A percentile compares a stretch with the other conserved stretches of the same genome.
phyloP scores from a whole-genome alignment of 2,797 vertebrate species.

The Loris lydekkerianus region DNA sequence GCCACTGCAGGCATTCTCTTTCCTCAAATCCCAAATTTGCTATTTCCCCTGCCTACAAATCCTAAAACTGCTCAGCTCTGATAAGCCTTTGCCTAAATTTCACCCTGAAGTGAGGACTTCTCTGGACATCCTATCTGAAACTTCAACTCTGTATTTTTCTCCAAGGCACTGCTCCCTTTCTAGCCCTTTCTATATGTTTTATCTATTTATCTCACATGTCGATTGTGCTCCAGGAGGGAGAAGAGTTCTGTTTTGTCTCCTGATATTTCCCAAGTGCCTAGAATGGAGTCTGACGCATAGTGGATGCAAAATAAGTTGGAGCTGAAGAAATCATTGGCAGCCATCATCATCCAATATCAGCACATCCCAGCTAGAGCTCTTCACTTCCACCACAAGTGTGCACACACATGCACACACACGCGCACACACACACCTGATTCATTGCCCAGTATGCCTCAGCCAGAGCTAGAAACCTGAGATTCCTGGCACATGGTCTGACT shows the following conservation, averaged over 20 bases:
- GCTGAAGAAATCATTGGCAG: not conserved
- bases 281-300: not conserved
- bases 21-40: not conserved
- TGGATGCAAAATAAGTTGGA: not conserved
- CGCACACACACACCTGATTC: not conserved
- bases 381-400: not conserved
- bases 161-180: not conserved
- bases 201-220: not conserved
- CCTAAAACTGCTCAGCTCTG: not conserved
- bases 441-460: not conserved
- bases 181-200: not conserved
- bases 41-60: not conserved
- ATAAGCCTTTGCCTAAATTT: not conserved
- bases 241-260: not conserved
- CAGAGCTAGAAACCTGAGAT: not conserved
- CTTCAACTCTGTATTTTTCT: not conserved
- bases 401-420: not conserved
- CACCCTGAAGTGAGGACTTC: not conserved
- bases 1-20: not conserved
- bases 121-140: not conserved
- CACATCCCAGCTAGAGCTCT: not conserved
- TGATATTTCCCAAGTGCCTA: not conserved
- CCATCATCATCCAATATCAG: not conserved
- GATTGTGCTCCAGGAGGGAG: not conserved
- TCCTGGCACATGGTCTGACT: not conserved